These are phyloP conservation scores for Alaudala cheleensis DNA, from an alignment of 2,113 vertebrate genomes.

Conservation along the genomic window DNA sequence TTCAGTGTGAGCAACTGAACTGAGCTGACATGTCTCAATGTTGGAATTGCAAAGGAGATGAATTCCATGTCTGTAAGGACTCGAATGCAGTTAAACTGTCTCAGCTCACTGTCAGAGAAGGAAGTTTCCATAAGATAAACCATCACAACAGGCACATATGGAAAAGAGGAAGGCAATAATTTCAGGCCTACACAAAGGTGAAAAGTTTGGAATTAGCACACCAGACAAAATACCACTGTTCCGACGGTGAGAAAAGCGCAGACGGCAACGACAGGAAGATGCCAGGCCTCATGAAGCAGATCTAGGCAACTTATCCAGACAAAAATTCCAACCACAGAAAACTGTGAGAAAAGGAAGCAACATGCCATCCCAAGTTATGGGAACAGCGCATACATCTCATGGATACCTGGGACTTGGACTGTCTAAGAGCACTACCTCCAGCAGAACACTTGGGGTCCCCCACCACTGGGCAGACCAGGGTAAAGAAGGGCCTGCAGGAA, in stretches of 20 bases:
- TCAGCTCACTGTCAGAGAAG: background rate
- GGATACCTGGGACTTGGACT: rapidly evolving
- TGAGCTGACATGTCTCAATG: background rate
- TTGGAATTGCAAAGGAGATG: background rate
- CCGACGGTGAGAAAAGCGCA: background rate
- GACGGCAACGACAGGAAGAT: rapidly evolving
- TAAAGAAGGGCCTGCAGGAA: background rate
- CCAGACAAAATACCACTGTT: background rate
- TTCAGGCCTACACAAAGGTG: background rate
- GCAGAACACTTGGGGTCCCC: too few species aligned
- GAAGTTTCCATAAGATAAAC: background rate
- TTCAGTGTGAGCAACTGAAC: background rate
- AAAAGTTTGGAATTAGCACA: background rate
- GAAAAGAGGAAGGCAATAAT: background rate
- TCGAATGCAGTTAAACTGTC: background rate
- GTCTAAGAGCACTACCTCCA: background rate
- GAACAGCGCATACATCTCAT: rapidly evolving
- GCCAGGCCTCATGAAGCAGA: background rate
- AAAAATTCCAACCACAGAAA: background rate
- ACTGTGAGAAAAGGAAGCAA: background rate
- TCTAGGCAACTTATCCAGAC: background rate
- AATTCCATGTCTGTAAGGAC: background rate
- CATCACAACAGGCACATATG: background rate
- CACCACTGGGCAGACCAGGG: background rate
- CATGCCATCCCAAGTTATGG: background rate